phyloP scores from a whole-genome alignment of 2,113 vertebrate species.

The Procavia capensis region DNA sequence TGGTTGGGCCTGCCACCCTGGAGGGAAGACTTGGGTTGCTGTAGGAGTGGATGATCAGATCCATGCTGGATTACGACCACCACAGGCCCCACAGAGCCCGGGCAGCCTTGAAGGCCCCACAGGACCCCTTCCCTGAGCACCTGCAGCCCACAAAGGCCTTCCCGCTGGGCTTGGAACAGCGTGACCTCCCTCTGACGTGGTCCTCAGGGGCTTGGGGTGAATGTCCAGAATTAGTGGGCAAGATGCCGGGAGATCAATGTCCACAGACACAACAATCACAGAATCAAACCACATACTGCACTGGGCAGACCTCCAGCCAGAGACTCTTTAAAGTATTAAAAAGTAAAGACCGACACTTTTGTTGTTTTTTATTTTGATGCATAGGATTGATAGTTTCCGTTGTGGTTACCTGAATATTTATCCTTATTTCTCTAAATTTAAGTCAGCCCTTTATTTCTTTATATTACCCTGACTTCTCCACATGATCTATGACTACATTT shows the following conservation, averaged over 20 bases:
- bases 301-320: too few relatives aligned
- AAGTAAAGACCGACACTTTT: too few relatives aligned
- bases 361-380: too few relatives aligned
- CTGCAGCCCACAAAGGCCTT: neutral
- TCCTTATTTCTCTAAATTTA: too few relatives aligned
- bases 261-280: too few relatives aligned
- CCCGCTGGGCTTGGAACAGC: rapidly evolving
- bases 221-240: neutral
- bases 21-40: neutral
- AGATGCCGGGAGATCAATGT: neutral
- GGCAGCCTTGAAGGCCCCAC: rapidly evolving
- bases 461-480: too few relatives aligned
- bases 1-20: neutral
- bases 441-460: too few relatives aligned
- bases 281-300: too few relatives aligned
- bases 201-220: neutral
- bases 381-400: too few relatives aligned
- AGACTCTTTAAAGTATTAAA: too few relatives aligned
- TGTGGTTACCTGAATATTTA: too few relatives aligned
- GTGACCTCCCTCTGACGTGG: neutral
- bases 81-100: neutral
- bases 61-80: rapidly evolving
- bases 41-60: neutral
- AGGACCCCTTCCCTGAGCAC: rapidly evolving
- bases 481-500: too few relatives aligned